Conservation (phyloP, 92 coral and sea anemone genomes). For the Parazoanthus swiftii region DNA sequence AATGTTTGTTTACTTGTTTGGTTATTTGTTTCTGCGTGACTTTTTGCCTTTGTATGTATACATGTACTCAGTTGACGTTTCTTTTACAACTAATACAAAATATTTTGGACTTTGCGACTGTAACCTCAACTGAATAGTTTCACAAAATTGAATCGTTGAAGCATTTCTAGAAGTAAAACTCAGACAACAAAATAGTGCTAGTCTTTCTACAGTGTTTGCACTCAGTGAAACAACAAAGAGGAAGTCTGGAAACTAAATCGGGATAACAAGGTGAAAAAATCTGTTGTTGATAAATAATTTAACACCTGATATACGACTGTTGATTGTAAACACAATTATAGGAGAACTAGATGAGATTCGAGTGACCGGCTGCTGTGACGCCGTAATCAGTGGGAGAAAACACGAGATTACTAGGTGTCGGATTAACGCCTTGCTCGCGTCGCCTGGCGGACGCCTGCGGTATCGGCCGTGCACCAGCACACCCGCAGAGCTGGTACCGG, state of each 20-base stretch:
- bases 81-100: too few relatives aligned
- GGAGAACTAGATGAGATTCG: background rate
- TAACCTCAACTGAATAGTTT: too few relatives aligned
- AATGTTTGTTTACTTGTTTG: too few relatives aligned
- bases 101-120: too few relatives aligned
- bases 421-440: slow-evolving; percentile 13
- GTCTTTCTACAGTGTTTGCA: too few relatives aligned
- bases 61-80: too few relatives aligned
- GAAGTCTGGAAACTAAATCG: background rate
- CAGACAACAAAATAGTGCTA: too few relatives aligned
- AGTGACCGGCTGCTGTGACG: background rate
- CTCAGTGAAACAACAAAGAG: background rate
- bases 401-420: background rate
- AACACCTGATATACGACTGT: background rate
- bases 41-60: too few relatives aligned
- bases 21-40: too few relatives aligned
- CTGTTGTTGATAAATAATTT: background rate
- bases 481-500: background rate
- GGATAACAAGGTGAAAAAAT: slow-evolving; percentile 8
- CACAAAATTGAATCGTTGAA: too few relatives aligned
- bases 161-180: too few relatives aligned
- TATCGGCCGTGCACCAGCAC: background rate
- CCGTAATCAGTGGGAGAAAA: background rate
- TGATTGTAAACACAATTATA: background rate
- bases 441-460: slow-evolving; percentile 22